Conservation (phyloP, 2,797 vertebrate species). For the Furcifer pardalis region DNA sequence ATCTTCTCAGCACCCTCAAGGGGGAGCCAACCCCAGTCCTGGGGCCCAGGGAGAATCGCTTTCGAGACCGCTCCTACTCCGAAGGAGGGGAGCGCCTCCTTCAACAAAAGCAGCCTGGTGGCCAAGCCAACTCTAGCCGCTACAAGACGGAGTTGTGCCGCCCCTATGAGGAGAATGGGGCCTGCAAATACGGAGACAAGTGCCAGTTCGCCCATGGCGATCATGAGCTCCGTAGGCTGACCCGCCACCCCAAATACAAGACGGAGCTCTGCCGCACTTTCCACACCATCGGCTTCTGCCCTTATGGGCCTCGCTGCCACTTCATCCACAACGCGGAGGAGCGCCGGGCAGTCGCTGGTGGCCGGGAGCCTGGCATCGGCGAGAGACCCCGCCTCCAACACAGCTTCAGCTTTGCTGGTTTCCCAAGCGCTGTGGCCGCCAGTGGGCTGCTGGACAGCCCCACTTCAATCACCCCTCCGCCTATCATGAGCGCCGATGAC, state of each 20-base stretch:
- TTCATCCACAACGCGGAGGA: slow-evolving; percentile 95
- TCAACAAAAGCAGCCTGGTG: slow-evolving; percentile 83
- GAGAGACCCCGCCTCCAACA: slow-evolving; percentile 94
- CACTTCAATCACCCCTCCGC: slow-evolving; percentile 93
- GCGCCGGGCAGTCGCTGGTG: slow-evolving; percentile 82
- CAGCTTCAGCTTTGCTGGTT: slow-evolving; percentile 97
- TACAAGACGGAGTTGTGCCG: slow-evolving; percentile 95
- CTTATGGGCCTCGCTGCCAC: slow-evolving; percentile 91
- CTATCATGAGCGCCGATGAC: slow-evolving; percentile 92
- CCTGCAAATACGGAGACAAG: slow-evolving; percentile 93
- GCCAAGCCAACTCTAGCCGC: slow-evolving; percentile 93
- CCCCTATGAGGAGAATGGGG: slow-evolving; percentile 91
- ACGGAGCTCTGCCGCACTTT: slow-evolving; percentile 95
- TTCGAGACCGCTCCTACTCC: slow-evolving; percentile 94
- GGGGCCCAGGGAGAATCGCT: slow-evolving; percentile 91
- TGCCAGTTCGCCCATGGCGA: slow-evolving; percentile 93
- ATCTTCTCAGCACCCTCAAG: slow-evolving; percentile 92
- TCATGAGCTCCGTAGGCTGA: slow-evolving; percentile 91
- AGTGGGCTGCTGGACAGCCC: slow-evolving; percentile 93
- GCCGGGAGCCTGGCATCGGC: slow-evolving; percentile 79
- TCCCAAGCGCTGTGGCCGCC: slow-evolving; percentile 86
- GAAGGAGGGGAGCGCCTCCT: slow-evolving; percentile 93
- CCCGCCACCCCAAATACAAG: slow-evolving; percentile 93
- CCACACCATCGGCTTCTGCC: slow-evolving; percentile 96
- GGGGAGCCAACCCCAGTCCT: slow-evolving; percentile 85